A percentile compares a stretch with the other conserved stretches of the same genome.
These are phyloP conservation scores for Megalops cyprinoides DNA, from an alignment of 2,797 vertebrate genomes.

Conservation along the genomic window DNA sequence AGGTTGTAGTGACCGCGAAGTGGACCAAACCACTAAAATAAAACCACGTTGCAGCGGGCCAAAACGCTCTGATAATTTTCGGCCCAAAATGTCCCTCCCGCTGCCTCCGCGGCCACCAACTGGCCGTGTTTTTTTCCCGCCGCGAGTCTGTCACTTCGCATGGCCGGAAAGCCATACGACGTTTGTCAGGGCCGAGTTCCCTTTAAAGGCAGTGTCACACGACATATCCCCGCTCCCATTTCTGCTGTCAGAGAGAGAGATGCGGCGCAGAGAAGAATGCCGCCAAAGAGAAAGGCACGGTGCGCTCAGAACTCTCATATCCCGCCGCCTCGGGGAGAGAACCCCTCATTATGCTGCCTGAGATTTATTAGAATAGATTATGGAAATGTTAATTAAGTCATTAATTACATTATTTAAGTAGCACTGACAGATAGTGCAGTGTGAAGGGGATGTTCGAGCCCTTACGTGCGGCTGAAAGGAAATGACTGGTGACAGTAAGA, in stretches of 20 bases:
- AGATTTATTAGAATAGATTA: conserved; percentile 89
- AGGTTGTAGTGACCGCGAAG: not conserved
- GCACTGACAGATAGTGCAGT: conserved; percentile 79
- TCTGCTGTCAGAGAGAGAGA: conserved; percentile 60
- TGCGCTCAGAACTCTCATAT: conserved; percentile 70
- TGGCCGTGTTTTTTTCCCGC: conserved; percentile 35
- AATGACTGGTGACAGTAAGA: conserved; percentile 73
- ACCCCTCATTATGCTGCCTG: conserved; percentile 80
- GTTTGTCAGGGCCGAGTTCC: conserved; percentile 67
- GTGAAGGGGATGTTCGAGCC: conserved; percentile 54
- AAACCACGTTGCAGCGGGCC: not conserved
- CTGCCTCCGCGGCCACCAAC: conserved; percentile 27
- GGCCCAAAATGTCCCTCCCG: not conserved
- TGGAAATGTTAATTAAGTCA: conserved; percentile 87
- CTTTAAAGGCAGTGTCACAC: conserved; percentile 63
- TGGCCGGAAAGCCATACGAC: conserved; percentile 68
- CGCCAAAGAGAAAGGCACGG: conserved; percentile 60
- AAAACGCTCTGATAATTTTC: not conserved
- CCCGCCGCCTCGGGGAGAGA: conserved; percentile 76
- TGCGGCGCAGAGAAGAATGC: conserved; percentile 45
- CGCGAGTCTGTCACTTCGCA: conserved; percentile 62
- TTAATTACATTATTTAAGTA: conserved; percentile 89
- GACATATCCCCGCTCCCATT: conserved; percentile 53
- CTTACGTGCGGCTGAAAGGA: conserved; percentile 72
- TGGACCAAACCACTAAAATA: not conserved